Percentiles rank a stretch among this genome's conserved stretches.
These are phyloP conservation scores for Alviniconcha strummeri DNA, from an alignment of 2,888 invertebrate species.

Conservation along the genomic window DNA sequence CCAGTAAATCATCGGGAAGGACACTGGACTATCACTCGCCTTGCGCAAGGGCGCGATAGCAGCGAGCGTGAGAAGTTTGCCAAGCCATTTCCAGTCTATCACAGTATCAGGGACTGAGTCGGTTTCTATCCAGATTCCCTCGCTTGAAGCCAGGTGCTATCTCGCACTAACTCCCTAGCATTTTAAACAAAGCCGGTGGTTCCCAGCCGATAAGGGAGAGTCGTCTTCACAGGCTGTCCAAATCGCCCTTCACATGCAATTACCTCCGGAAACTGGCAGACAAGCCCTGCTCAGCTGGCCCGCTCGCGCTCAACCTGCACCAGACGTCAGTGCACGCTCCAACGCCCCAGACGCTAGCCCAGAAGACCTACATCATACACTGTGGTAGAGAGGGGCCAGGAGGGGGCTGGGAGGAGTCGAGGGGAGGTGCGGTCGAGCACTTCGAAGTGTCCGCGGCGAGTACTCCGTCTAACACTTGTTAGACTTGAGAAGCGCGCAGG, in stretches of 20 bases:
- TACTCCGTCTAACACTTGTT: constrained; percentile 8
- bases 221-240: constrained; percentile 18
- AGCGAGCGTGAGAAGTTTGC: not conserved
- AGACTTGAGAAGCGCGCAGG: not conserved
- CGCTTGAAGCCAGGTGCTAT: constrained; percentile 3
- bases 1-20: not conserved
- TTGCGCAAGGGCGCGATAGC: not conserved
- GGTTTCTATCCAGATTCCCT: not conserved
- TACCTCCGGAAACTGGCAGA: constrained; percentile 15
- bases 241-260: constrained; percentile 24
- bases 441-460: not conserved
- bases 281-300: constrained; percentile 9
- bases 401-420: not conserved
- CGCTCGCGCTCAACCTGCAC: not conserved
- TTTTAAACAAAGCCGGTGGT: constrained; percentile 6
- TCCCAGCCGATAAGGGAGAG: constrained; percentile 4
- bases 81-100: constrained; percentile 4
- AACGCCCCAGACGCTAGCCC: not conserved
- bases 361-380: constrained; percentile 7
- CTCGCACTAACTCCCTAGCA: constrained; percentile 4
- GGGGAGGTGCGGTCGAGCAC: not conserved
- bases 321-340: constrained; percentile 18
- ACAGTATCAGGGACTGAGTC: not conserved
- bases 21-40: not conserved
- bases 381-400: not conserved